phyloP scores from a whole-genome alignment of 2,888 invertebrate species.

The Rotaria sp. region DNA sequence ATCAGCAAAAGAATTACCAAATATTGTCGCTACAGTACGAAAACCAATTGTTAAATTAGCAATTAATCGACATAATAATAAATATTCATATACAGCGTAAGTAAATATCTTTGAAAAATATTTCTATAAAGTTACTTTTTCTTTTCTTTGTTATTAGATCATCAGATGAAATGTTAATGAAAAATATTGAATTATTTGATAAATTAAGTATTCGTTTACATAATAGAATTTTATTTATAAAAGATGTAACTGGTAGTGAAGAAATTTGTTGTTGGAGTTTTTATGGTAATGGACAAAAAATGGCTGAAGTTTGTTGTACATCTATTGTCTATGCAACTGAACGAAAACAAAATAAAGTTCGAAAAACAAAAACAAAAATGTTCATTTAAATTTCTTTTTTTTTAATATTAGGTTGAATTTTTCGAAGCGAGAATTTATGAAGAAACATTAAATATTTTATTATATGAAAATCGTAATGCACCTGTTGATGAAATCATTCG shows the following conservation, averaged over 20 bases:
- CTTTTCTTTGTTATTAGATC: constrained; percentile 60
- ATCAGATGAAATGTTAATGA: constrained; percentile 92
- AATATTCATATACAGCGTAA: constrained; percentile 38
- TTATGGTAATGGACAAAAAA: constrained; percentile 92
- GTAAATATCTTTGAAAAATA: not conserved
- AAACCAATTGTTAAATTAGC: constrained; percentile 33
- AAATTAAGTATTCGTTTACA: constrained; percentile 88
- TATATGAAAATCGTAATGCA: constrained; percentile 26
- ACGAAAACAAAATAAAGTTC: constrained; percentile 88
- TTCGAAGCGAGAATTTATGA: constrained; percentile 29
- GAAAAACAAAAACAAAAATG: not conserved
- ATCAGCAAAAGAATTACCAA: constrained; percentile 25
- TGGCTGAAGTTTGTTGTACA: constrained; percentile 93
- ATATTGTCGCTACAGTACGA: not conserved
- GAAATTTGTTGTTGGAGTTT: constrained; percentile 99
- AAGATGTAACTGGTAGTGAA: constrained; percentile 93
- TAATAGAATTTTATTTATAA: constrained; percentile 86
- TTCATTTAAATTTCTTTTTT: not conserved
- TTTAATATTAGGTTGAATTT: not conserved
- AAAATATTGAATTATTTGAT: constrained; percentile 94
- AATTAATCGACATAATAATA: constrained; percentile 40
- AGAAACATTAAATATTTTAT: constrained; percentile 18
- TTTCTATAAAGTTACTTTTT: not conserved
- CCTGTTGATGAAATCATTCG: not conserved
- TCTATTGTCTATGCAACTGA: constrained; percentile 98